Evolutionary conservation across 2,113 vertebrate genomes (phyloP).

Genomic region (Corydoras maculifer): DNA sequence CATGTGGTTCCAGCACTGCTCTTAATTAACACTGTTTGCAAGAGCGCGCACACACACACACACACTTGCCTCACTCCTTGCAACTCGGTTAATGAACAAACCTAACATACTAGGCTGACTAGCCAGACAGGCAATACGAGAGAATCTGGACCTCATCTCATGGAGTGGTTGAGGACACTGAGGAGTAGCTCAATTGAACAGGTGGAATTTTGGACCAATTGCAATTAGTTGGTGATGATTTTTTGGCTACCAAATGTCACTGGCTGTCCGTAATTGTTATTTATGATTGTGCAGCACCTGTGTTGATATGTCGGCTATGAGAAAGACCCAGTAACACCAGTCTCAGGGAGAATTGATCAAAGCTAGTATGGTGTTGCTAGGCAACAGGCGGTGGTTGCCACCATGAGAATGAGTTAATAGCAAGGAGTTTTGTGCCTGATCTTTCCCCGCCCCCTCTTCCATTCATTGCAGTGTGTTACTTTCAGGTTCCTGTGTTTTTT

Average conservation of each 20-base stretch:
- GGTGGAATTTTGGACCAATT: too few relatives aligned
- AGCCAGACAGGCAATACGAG: neutral
- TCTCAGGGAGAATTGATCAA: neutral
- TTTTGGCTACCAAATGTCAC: too few relatives aligned
- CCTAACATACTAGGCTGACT: conserved; percentile 19
- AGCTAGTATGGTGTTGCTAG: conserved; percentile 38
- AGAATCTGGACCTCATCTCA: conserved; percentile 17
- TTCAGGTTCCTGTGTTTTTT: conserved; percentile 20
- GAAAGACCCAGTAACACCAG: conserved; percentile 1
- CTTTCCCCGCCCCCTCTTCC: conserved; percentile 18
- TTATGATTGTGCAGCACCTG: conserved; percentile 3
- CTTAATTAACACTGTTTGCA: conserved; percentile 31
- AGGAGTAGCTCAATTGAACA: too few relatives aligned
- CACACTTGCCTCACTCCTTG: conserved; percentile 1
- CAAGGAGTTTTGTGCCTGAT: conserved; percentile 26
- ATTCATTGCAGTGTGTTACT: conserved; percentile 35
- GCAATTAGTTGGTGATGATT: too few relatives aligned
- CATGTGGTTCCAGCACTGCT: conserved; percentile 37
- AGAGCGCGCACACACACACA: conserved; percentile 1
- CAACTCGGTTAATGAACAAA: conserved; percentile 26
- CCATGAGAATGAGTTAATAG: conserved; percentile 27
- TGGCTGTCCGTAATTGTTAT: neutral
- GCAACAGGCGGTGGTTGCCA: conserved; percentile 37
- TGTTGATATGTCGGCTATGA: neutral
- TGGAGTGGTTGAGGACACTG: neutral